These are phyloP conservation scores for Apis mellifera DNA, from an alignment of 1,140 invertebrate genomes.

Conservation along the genomic window DNA sequence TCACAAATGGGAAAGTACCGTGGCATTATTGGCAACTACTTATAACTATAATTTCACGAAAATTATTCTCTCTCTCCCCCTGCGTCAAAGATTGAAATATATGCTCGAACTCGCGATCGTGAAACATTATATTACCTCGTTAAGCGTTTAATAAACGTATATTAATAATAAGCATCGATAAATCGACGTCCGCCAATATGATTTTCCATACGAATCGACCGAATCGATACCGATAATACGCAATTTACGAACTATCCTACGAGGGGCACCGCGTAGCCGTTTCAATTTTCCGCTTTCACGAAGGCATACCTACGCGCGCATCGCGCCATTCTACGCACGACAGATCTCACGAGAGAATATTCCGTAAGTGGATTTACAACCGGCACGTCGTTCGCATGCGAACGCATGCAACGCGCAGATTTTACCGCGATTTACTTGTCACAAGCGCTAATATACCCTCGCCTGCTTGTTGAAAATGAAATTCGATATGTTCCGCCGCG, in stretches of 20 bases:
- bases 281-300: conserved; percentile 25
- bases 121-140: not conserved
- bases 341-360: conserved; percentile 23
- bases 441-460: not conserved
- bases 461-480: conserved; percentile 9
- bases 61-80: not conserved
- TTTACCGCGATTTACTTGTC: conserved; percentile 1
- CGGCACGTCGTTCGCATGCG: conserved; percentile 12
- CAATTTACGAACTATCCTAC: not conserved
- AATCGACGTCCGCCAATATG: not conserved
- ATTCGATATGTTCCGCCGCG: conserved; percentile 1
- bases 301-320: conserved; percentile 5
- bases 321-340: conserved; percentile 1
- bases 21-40: not conserved
- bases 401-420: conserved; percentile 5
- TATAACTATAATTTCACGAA: not conserved
- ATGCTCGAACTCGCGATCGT: no score
- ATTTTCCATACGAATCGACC: not conserved
- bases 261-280: not conserved
- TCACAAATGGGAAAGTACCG: conserved; percentile 1
- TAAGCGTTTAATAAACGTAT: conserved; percentile 1
- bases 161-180: conserved; percentile 1
- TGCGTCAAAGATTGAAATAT: not conserved
- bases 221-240: not conserved
- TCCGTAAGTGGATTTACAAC: conserved; percentile 19